phyloP scores from a whole-genome alignment of 2,797 vertebrate genomes.

The Simalia tracyae region DNA sequence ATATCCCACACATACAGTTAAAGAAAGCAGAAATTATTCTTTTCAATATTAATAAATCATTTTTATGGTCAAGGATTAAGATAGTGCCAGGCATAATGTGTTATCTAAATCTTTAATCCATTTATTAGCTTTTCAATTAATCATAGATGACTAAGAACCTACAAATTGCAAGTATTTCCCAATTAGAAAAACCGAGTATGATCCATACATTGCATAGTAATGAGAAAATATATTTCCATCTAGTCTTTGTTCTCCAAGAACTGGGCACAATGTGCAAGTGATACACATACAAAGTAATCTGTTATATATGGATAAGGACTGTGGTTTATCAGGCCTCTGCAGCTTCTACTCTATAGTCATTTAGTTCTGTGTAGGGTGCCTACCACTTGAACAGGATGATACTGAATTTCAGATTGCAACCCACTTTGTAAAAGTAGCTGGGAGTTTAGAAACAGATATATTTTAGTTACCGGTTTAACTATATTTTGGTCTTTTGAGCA shows the following conservation, averaged over 20 bases:
- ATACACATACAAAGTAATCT: background rate
- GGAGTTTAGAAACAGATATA: background rate
- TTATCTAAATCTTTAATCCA: no score
- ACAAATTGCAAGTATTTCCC: no score
- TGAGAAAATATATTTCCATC: no score
- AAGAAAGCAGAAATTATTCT: background rate
- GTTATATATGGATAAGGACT: background rate
- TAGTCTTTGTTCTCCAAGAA: no score
- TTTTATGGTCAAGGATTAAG: no score
- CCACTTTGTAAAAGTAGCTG: background rate
- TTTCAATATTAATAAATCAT: no score
- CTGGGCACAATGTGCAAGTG: background rate
- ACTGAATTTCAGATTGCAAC: background rate
- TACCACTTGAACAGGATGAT: background rate
- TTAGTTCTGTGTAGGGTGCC: background rate
- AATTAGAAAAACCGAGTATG: no score
- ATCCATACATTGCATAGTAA: no score
- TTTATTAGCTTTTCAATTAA: no score
- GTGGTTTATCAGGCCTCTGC: background rate
- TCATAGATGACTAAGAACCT: no score
- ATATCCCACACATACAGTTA: background rate
- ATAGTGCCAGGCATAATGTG: no score
- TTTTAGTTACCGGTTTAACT: background rate
- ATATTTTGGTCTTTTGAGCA: background rate
- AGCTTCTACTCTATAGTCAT: background rate